A percentile compares a stretch with the other conserved stretches of the same genome.
phyloP scores from a whole-genome alignment of 1,140 invertebrate genomes.

The Tetragonula clypearis region DNA sequence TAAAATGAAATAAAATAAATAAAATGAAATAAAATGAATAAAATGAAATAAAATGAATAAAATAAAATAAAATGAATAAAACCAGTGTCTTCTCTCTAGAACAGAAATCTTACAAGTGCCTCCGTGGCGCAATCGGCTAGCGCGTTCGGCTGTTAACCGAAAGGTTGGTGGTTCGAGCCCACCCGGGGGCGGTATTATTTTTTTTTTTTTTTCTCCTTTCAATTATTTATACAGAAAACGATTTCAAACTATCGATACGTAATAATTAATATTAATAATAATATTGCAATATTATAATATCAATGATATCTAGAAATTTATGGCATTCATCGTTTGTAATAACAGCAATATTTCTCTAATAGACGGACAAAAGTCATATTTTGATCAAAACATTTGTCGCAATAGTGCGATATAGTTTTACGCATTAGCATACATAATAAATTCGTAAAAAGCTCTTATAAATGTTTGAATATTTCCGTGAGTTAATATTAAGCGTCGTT shows the following conservation, averaged over 20 bases:
- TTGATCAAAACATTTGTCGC: too few species aligned
- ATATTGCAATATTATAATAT: too few species aligned
- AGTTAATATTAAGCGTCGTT: too few species aligned
- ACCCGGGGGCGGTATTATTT: constrained; percentile 77
- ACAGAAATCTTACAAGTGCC: constrained; percentile 74
- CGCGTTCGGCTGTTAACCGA: constrained; percentile 88
- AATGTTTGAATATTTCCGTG: too few species aligned
- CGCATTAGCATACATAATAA: too few species aligned
- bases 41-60: not conserved
- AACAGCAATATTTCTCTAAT: too few species aligned
- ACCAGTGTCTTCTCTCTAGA: not conserved
- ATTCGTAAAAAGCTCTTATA: too few species aligned
- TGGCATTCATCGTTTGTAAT: too few species aligned
- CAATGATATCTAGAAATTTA: too few species aligned
- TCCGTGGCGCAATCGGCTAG: constrained; percentile 92
- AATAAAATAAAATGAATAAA: not conserved
- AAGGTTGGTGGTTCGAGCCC: constrained; percentile 84
- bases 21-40: not conserved
- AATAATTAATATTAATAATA: too few species aligned
- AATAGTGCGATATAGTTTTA: too few species aligned
- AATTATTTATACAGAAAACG: not conserved
- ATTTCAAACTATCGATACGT: not conserved
- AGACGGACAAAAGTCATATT: too few species aligned
- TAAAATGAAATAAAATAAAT: not conserved
- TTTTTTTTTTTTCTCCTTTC: not conserved